phyloP scores from a whole-genome alignment of 2,888 invertebrate species.

The Acanthosepion pharaonis region DNA sequence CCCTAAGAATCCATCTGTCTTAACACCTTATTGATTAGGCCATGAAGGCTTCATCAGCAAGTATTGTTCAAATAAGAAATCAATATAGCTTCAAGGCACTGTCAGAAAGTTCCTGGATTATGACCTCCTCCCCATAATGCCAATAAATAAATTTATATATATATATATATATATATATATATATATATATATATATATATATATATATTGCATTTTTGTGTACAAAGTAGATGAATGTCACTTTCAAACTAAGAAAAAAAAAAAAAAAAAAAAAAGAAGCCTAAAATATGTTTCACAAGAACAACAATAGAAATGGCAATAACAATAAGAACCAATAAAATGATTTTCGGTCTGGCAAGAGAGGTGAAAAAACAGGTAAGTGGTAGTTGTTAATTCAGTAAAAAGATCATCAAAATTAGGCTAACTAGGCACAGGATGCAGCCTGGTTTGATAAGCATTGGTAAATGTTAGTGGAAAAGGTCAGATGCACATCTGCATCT shows the following conservation, averaged over 20 bases:
- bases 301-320: not conserved
- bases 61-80: no score
- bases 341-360: not conserved
- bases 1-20: no score
- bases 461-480: conserved; percentile 33
- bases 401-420: not conserved
- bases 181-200: not conserved
- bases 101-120: no score
- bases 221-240: not conserved
- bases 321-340: not conserved
- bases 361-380: not conserved
- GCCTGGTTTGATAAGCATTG: not conserved
- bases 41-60: no score
- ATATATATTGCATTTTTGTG: not conserved
- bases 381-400: not conserved
- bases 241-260: not conserved
- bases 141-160: no score
- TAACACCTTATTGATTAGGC: no score
- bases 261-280: not conserved
- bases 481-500: not conserved
- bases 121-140: no score
- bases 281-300: not conserved
- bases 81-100: no score
- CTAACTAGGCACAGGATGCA: not conserved
- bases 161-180: no score